Conservation (phyloP, 1,140 invertebrate genomes). For the Anthonomus grandis region DNA sequence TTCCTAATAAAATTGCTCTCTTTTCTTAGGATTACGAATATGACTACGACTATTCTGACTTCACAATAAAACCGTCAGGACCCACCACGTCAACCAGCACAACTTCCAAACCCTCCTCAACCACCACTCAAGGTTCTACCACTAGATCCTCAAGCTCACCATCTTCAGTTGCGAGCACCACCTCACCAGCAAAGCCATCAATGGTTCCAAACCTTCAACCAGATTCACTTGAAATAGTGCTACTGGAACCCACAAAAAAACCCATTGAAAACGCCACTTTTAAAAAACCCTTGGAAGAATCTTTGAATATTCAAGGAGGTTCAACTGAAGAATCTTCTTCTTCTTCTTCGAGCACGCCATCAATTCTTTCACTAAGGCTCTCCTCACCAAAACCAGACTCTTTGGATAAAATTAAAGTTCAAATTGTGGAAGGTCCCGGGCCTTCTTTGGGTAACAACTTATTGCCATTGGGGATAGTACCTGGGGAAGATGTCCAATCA, state of each 20-base stretch:
- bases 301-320: too few species aligned
- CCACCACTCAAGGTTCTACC: conserved; percentile 22
- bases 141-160: conserved; percentile 18
- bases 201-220: neutral
- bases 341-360: too few species aligned
- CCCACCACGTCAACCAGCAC: conserved; percentile 47
- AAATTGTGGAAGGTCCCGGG: conserved; percentile 26
- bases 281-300: too few species aligned
- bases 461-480: conserved; percentile 10
- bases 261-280: too few species aligned
- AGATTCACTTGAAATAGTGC: neutral
- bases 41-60: conserved; percentile 58
- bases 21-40: conserved; percentile 58
- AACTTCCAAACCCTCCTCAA: conserved; percentile 24
- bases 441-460: neutral
- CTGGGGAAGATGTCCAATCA: conserved; percentile 26
- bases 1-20: too few species aligned
- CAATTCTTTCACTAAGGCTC: too few species aligned
- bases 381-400: conserved; percentile 12
- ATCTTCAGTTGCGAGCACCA: neutral
- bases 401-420: conserved; percentile 37
- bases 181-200: neutral
- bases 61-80: conserved; percentile 55
- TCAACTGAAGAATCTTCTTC: too few species aligned
- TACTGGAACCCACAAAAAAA: conserved; percentile 1